phyloP scores from a whole-genome alignment of 2,888 invertebrate species.

The Harmothoe impar region DNA sequence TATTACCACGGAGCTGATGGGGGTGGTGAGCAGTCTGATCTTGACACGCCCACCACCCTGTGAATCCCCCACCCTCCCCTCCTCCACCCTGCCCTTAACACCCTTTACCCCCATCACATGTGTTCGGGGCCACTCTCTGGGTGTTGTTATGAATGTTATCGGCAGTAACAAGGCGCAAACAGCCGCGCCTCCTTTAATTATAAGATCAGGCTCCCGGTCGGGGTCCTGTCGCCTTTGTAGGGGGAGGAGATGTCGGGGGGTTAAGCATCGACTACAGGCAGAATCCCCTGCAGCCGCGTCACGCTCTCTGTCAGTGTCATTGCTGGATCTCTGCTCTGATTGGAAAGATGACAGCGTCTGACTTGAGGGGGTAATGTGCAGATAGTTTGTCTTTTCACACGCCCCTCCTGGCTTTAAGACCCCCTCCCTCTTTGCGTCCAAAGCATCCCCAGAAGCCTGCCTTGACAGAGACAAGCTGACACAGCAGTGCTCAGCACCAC shows the following conservation, averaged over 20 bases:
- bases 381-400: slow-evolving; percentile 58
- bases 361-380: slow-evolving; percentile 40
- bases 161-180: slow-evolving; percentile 30
- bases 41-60: not conserved
- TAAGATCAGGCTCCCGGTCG: not conserved
- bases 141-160: slow-evolving; percentile 37
- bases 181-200: slow-evolving; percentile 49
- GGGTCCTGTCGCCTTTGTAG: slow-evolving; percentile 31
- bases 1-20: not conserved
- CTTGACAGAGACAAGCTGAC: slow-evolving; percentile 29
- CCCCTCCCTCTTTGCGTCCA: not conserved
- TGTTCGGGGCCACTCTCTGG: not conserved
- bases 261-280: slow-evolving; percentile 37
- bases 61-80: not conserved
- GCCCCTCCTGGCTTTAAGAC: slow-evolving; percentile 31
- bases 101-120: slow-evolving; percentile 8
- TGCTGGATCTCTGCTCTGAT: slow-evolving; percentile 29
- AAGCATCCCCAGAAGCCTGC: not conserved
- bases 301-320: slow-evolving; percentile 27
- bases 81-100: not conserved
- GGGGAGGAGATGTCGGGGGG: slow-evolving; percentile 1
- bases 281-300: slow-evolving; percentile 26
- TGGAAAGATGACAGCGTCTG: slow-evolving; percentile 44
- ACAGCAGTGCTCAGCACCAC: not conserved
- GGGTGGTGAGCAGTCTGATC: not conserved